Conservation (phyloP, 2,113 vertebrate genomes). For the Zeus faber region DNA sequence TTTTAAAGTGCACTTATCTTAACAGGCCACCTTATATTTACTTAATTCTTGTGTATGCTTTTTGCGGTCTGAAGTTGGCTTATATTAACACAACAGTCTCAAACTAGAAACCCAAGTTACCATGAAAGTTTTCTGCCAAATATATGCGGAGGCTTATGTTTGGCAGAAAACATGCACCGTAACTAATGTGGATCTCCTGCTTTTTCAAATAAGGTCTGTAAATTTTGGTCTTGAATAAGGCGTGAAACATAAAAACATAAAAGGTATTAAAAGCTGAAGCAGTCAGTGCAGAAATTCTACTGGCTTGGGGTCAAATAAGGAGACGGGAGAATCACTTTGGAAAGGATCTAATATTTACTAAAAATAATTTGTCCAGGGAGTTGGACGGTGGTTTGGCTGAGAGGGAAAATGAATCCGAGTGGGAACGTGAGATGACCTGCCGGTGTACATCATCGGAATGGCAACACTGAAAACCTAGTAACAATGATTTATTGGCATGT, state of each 20-base stretch:
- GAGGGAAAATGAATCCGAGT: slow-evolving; percentile 32
- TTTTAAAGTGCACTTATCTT: slow-evolving; percentile 43
- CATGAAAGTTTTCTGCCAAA: slow-evolving; percentile 22
- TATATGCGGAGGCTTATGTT: too few species aligned
- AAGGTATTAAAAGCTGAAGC: slow-evolving; percentile 31
- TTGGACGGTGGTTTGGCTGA: slow-evolving; percentile 35
- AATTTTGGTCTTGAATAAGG: slow-evolving; percentile 51
- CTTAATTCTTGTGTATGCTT: slow-evolving; percentile 37
- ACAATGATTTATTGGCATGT: slow-evolving; percentile 50
- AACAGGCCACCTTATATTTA: slow-evolving; percentile 56
- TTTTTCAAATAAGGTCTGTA: slow-evolving; percentile 24
- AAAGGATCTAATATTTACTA: slow-evolving; percentile 45
- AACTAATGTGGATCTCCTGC: slow-evolving; percentile 32
- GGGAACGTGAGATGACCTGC: slow-evolving; percentile 35
- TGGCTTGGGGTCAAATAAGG: slow-evolving; percentile 27
- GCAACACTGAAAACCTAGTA: slow-evolving; percentile 13
- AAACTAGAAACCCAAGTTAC: slow-evolving; percentile 23
- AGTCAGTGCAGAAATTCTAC: slow-evolving; percentile 33
- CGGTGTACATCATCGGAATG: slow-evolving; percentile 14
- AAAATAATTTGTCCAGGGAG: slow-evolving; percentile 47
- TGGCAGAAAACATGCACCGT: slow-evolving; percentile 4
- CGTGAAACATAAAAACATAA: slow-evolving; percentile 32
- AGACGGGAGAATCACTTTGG: slow-evolving; percentile 35
- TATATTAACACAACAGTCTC: slow-evolving; percentile 51
- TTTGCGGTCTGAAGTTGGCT: slow-evolving; percentile 33